phyloP scores from a whole-genome alignment of 2,888 invertebrate species.

The Dorcus hopei region DNA sequence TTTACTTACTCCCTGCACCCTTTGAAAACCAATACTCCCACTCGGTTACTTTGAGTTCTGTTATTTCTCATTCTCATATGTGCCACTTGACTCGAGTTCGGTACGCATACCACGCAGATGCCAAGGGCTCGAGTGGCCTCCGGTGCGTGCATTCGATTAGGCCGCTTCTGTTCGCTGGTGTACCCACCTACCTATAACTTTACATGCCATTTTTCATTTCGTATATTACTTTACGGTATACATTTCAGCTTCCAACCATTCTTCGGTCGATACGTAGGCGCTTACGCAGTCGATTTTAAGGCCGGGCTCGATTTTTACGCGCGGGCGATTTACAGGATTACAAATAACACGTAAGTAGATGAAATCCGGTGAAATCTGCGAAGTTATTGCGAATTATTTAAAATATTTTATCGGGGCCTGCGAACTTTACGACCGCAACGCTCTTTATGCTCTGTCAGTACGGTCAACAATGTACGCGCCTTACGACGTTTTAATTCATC shows the following conservation, averaged over 20 bases:
- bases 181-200: not conserved
- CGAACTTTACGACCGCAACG: too few relatives aligned
- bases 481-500: too few relatives aligned
- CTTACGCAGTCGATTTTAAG: not conserved
- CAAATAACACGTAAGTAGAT: not conserved
- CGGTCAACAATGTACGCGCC: too few relatives aligned
- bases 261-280: slow-evolving; percentile 1
- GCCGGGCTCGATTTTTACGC: not conserved
- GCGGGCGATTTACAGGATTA: not conserved
- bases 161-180: not conserved
- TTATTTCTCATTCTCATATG: not conserved
- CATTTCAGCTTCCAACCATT: slow-evolving; percentile 1
- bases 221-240: not conserved
- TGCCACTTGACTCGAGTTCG: not conserved
- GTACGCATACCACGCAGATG: not conserved
- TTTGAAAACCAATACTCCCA: slow-evolving; percentile 5
- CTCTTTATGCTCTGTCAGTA: too few relatives aligned
- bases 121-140: not conserved
- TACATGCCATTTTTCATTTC: slow-evolving; percentile 1
- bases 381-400: not conserved
- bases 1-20: not conserved
- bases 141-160: not conserved
- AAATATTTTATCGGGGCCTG: too few relatives aligned
- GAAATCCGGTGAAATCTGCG: not conserved
- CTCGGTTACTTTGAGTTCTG: not conserved